Percentiles rank a stretch among this genome's conserved stretches.
Conservation (phyloP, 2,113 vertebrate species). For the Macaca fascicularis region T2T-MFA8v1.1 NC_088390.1:72234001-72234500, state of each 20-base stretch:
- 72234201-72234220: neutral
- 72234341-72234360: neutral
- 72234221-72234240: neutral
- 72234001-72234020: too few species aligned
- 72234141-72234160: neutral
- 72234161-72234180: neutral
- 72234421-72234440: neutral
- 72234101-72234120: neutral
- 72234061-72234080: conserved; percentile 26
- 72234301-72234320: neutral
- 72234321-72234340: neutral
- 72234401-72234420: neutral
- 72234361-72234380: neutral
- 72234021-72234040: too few species aligned
- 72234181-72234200: neutral
- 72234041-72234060: neutral
- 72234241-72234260: neutral
- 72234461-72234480: neutral
- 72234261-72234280: neutral
- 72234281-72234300: neutral
- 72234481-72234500: neutral
- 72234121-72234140: neutral
- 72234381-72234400: neutral
- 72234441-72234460: neutral
- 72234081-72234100: neutral